phyloP scores from a whole-genome alignment of 2,113 vertebrate genomes.

The Taurulus bubalis region DNA sequence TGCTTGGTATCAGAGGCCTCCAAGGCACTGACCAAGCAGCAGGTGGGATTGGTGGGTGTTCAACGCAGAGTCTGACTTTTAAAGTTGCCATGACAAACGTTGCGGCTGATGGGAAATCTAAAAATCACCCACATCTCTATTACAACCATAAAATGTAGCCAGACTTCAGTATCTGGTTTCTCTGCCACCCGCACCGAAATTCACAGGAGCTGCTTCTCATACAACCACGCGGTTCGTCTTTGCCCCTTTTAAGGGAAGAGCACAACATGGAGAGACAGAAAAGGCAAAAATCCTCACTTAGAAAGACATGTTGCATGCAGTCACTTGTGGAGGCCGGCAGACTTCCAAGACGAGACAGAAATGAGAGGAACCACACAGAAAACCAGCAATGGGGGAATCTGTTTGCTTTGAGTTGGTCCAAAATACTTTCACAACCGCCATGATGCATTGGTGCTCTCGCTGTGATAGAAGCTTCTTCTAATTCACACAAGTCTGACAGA shows the following conservation, averaged over 20 bases:
- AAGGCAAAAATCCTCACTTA: not conserved
- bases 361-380: constrained; percentile 44
- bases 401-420: constrained; percentile 64
- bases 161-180: constrained; percentile 16
- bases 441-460: constrained; percentile 54
- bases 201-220: not conserved
- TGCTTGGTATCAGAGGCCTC: not conserved
- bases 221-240: constrained; percentile 6
- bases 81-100: not conserved
- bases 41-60: not conserved
- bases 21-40: not conserved
- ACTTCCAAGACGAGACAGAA: not conserved
- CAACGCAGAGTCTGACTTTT: not conserved
- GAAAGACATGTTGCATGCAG: not conserved
- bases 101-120: not conserved
- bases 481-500: constrained; percentile 55
- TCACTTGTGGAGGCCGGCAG: not conserved
- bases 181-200: constrained; percentile 10
- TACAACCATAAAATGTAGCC: not conserved
- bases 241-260: not conserved
- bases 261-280: not conserved
- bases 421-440: constrained; percentile 52
- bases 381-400: constrained; percentile 52
- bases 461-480: constrained; percentile 63
- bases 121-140: constrained; percentile 5